Conservation (phyloP, 2,797 vertebrate genomes). For the Megaceryle alcyon region DNA sequence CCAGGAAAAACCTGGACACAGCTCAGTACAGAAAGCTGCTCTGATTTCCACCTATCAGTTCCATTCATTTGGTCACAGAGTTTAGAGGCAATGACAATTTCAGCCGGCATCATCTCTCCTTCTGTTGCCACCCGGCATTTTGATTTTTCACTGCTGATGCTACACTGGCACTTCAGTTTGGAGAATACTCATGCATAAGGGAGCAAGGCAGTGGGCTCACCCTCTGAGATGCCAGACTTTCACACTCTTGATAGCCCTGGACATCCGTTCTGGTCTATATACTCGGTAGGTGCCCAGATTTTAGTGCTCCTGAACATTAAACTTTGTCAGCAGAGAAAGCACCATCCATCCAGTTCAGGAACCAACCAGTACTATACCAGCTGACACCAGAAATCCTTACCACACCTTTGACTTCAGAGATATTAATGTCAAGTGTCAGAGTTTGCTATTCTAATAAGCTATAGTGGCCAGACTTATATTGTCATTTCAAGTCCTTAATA, state of each 20-base stretch:
- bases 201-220: neutral
- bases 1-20: neutral
- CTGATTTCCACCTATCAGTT: neutral
- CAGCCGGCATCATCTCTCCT: neutral
- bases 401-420: neutral
- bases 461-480: accelerated
- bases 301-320: neutral
- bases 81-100: neutral
- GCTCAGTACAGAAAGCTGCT: neutral
- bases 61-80: neutral
- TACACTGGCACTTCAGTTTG: neutral
- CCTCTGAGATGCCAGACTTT: neutral
- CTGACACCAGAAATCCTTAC: neutral
- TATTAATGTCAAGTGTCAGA: neutral
- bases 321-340: neutral
- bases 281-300: neutral
- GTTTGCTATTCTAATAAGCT: neutral
- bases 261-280: accelerated
- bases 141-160: neutral
- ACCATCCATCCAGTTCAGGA: neutral
- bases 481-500: neutral
- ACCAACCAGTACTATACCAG: neutral
- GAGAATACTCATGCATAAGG: neutral
- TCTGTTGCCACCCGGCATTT: accelerated
- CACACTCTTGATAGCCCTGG: accelerated